Evolutionary conservation across 2,888 invertebrate genomes (phyloP).

Genomic region (Drosophila nigricruria): DNA sequence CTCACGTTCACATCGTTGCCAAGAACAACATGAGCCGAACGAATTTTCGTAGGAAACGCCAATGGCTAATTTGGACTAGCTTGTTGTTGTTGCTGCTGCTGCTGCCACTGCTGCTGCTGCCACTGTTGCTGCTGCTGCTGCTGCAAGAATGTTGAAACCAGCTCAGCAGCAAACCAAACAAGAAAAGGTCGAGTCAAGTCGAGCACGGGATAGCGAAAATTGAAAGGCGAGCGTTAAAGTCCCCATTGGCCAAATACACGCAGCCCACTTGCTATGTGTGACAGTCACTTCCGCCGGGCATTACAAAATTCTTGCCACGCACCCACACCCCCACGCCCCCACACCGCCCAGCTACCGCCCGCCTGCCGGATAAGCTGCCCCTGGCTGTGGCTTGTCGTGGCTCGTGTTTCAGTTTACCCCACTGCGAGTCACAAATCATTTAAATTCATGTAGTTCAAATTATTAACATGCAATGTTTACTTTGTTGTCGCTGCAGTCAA

Average conservation of each 20-base stretch:
- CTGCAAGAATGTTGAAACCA: slow-evolving; percentile 48
- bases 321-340: not conserved
- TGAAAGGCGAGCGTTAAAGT: slow-evolving; percentile 66
- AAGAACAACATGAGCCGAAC: slow-evolving; percentile 73
- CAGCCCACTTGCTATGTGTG: slow-evolving; percentile 34
- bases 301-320: slow-evolving; percentile 34
- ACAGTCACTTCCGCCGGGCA: slow-evolving; percentile 54
- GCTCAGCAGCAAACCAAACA: slow-evolving; percentile 53
- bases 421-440: slow-evolving; percentile 41
- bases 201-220: slow-evolving; percentile 41
- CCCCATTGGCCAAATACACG: slow-evolving; percentile 40
- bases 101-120: slow-evolving; percentile 17
- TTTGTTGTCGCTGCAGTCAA: slow-evolving; percentile 42
- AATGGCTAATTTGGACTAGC: slow-evolving; percentile 59
- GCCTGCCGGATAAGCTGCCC: not conserved
- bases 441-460: slow-evolving; percentile 41
- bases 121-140: slow-evolving; percentile 10
- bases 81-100: slow-evolving; percentile 23
- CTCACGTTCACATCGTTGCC: slow-evolving; percentile 67
- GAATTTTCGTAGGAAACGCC: slow-evolving; percentile 65
- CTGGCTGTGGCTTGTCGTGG: slow-evolving; percentile 12
- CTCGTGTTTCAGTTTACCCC: slow-evolving; percentile 20
- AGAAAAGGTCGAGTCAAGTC: slow-evolving; percentile 40
- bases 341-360: not conserved
- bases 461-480: slow-evolving; percentile 42